A percentile compares a stretch with the other conserved stretches of the same genome.
phyloP scores from a whole-genome alignment of 2,113 vertebrate species.

The Nothocercus nigrocapillus region DNA sequence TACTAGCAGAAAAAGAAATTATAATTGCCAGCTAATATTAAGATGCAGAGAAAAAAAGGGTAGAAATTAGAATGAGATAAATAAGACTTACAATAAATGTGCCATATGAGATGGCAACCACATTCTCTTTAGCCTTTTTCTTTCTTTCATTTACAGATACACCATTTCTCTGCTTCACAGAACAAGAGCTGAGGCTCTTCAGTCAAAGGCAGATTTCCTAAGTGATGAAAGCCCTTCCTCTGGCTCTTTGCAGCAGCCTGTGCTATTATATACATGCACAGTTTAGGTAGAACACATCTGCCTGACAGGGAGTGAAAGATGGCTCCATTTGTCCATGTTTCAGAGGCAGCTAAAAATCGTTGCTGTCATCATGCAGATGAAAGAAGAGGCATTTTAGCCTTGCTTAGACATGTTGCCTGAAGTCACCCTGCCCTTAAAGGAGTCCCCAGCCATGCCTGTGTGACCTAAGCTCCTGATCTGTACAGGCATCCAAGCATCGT shows the following conservation, averaged over 20 bases:
- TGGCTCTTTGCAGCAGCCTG: neutral
- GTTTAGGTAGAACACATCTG: neutral
- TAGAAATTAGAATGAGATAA: neutral
- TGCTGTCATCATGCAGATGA: neutral
- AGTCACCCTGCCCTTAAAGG: neutral
- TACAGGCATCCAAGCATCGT: neutral
- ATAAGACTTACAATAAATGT: neutral
- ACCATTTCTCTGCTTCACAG: neutral
- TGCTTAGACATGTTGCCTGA: neutral
- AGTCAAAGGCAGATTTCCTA: neutral
- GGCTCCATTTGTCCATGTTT: neutral
- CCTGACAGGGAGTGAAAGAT: neutral
- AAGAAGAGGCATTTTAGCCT: neutral
- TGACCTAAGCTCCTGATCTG: neutral
- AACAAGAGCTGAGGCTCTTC: neutral
- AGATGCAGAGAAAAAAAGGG: neutral
- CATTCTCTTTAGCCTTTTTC: neutral
- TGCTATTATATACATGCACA: neutral
- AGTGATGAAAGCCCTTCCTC: neutral
- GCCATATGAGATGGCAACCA: neutral
- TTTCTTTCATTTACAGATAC: neutral
- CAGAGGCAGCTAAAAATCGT: neutral
- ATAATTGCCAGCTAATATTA: neutral
- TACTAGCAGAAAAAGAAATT: neutral
- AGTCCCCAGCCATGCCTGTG: fast-evolving